These are phyloP conservation scores for Morpho helenor DNA, from an alignment of 2,888 invertebrate genomes.

Conservation along the genomic window DNA sequence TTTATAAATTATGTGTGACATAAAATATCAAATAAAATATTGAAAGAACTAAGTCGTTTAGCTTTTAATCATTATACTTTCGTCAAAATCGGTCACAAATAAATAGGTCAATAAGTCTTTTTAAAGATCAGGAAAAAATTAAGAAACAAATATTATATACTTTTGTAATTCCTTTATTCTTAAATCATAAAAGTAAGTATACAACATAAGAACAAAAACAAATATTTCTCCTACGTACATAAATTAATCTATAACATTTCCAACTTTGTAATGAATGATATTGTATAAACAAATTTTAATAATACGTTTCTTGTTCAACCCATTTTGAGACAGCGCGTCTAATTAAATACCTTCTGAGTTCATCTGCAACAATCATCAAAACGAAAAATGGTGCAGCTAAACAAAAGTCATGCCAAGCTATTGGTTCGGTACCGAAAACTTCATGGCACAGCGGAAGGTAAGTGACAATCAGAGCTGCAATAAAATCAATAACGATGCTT, in stretches of 20 bases:
- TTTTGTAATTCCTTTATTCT: too few species aligned
- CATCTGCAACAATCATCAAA: conserved; percentile 87
- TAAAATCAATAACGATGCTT: conserved; percentile 81
- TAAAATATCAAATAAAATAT: too few species aligned
- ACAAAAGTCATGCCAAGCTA: conserved; percentile 84
- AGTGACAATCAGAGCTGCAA: conserved; percentile 82
- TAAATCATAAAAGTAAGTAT: too few species aligned
- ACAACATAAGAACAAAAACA: too few species aligned
- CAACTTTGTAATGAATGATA: not conserved
- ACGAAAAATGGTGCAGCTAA: conserved; percentile 86
- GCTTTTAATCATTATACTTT: too few species aligned
- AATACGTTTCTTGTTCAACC: conserved; percentile 88
- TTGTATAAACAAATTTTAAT: conserved; percentile 51
- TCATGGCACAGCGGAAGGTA: conserved; percentile 84
- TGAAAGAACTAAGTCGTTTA: too few species aligned
- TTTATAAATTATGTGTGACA: too few species aligned
- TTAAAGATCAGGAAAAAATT: too few species aligned
- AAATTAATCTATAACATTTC: not conserved
- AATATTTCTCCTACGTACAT: not conserved
- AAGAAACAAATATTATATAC: too few species aligned
- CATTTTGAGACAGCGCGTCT: conserved; percentile 83
- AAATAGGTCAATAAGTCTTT: too few species aligned
- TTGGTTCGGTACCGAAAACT: conserved; percentile 84
- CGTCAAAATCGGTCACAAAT: too few species aligned
- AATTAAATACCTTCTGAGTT: conserved; percentile 84